Evolutionary conservation across 2,113 vertebrate species (phyloP).

Genomic region (Cyphomyrus discorhynchus): DNA sequence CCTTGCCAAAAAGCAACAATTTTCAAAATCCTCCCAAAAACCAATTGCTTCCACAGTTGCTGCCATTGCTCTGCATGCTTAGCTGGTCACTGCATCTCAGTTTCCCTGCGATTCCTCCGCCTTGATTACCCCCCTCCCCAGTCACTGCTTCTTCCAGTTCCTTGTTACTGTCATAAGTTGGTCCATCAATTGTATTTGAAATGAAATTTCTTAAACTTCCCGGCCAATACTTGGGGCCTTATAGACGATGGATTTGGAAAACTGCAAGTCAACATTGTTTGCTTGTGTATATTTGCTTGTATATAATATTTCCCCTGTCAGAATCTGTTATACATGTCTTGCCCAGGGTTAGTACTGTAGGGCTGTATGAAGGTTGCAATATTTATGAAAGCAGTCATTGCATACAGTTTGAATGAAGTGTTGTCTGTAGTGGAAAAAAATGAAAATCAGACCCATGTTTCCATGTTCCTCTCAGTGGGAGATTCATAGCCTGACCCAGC

Average conservation of each 20-base stretch:
- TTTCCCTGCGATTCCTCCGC: neutral
- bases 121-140: neutral
- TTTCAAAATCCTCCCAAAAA: neutral
- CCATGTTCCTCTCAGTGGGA: slow-evolving; percentile 6
- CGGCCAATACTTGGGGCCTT: neutral
- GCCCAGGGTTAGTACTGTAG: neutral
- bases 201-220: neutral
- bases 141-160: neutral
- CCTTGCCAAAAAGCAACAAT: neutral
- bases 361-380: neutral
- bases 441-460: slow-evolving; percentile 6
- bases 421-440: neutral
- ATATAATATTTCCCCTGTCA: neutral
- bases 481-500: slow-evolving; percentile 9
- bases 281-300: neutral
- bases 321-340: neutral
- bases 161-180: neutral
- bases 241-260: neutral
- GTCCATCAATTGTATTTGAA: neutral
- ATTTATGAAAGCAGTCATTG: neutral
- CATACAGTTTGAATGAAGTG: neutral
- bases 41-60: neutral
- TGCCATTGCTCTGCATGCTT: neutral
- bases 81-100: neutral
- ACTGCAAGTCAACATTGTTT: neutral